A percentile compares a stretch with the other conserved stretches of the same genome.
Evolutionary conservation across 2,113 vertebrate genomes (phyloP).

Genomic region (Megaleporinus macrocephalus): DNA sequence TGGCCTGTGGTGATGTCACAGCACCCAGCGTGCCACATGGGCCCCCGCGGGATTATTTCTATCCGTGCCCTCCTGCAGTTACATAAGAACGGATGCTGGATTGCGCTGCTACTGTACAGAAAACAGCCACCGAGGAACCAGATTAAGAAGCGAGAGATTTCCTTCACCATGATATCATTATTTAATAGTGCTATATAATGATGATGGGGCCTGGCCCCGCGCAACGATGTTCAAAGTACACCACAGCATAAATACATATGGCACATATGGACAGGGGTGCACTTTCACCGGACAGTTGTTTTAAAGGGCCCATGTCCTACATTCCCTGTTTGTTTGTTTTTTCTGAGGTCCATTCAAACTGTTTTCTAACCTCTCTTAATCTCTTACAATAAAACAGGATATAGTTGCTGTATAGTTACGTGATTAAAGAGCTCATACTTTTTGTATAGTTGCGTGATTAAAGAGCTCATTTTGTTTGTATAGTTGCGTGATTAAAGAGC

Average conservation of each 20-base stretch:
- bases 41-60: constrained; percentile 74
- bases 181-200: neutral
- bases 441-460: no score
- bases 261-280: neutral
- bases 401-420: no score
- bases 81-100: constrained; percentile 74
- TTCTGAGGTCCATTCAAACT: no score
- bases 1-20: constrained; percentile 68
- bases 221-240: neutral
- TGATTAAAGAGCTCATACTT: no score
- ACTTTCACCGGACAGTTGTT: no score
- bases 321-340: no score
- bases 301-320: no score
- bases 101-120: constrained; percentile 67
- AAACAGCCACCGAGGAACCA: constrained; percentile 54
- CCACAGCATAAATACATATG: neutral
- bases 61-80: constrained; percentile 71
- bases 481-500: no score
- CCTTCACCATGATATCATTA: neutral
- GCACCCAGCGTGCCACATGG: constrained; percentile 12
- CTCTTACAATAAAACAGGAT: no score
- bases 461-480: no score
- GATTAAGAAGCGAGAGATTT: constrained; percentile 15
- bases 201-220: neutral
- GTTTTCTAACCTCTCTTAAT: no score